Evolutionary conservation across 2,888 invertebrate genomes (phyloP), one percentile per base, ranked within the genome.

Genomic region (Tholera decimalis): DNA sequence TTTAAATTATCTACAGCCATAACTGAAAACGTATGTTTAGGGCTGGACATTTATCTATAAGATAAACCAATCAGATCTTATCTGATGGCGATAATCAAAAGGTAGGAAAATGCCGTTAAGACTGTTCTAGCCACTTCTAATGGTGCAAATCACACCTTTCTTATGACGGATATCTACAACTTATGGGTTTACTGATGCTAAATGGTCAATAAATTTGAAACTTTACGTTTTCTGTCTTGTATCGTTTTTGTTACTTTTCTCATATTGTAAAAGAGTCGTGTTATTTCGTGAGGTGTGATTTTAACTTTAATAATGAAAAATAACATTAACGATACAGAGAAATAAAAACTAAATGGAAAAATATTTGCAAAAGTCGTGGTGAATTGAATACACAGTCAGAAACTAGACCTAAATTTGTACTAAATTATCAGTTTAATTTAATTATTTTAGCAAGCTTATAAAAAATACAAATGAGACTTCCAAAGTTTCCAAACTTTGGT

Each of bases 151-250:
- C 51, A 33, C 61, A 58, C 50, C 18, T 62, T 22, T 55, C 15
- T 5, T 33, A 44, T 22, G 26, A 28, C 30, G 20, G 35, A 62
- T 73, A 41, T 41, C n/a, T 9, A 54, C 22, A 50, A 57, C 41
- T 76, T 70, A 57, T 62, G 20, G 39, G 3, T 69, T 22, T 43
- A 37, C 24, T 58, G 26, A 58, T 58, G 41, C 37, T 76, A 55
- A 75, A 70, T 51, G 33, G 15, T 15, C 50, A 50, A 63, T 73
- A 76, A 73, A 73, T 51, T 46, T 70, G 63, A 73, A 76, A 76
- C 22, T 69, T 57, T 20, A 41, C 11, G 9, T 50, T 54, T 50
- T 39, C 56, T 24, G 57, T 43, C 6, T 11, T 22, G n/a, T 18
- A 15, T 67, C 8, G 9, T 39, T 50, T 50, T 44, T 30, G 20